phyloP scores from a whole-genome alignment of 1,140 invertebrate genomes.

The Achroia grisella region DNA sequence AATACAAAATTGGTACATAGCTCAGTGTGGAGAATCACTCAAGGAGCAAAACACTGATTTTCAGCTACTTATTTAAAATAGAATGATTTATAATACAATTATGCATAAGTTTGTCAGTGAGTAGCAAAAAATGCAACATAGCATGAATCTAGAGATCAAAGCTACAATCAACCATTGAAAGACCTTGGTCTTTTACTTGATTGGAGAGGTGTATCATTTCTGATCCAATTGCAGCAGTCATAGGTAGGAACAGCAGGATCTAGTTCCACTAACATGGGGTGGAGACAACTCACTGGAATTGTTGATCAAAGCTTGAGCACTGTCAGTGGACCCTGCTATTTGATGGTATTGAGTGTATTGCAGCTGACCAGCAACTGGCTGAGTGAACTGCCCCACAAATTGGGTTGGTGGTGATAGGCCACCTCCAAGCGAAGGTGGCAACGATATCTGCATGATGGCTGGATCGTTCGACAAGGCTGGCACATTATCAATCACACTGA shows the following conservation, averaged over 20 bases:
- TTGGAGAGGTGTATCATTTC: conserved; percentile 71
- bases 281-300: conserved; percentile 86
- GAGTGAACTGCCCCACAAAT: conserved; percentile 59
- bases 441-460: conserved; percentile 93
- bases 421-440: conserved; percentile 76
- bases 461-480: conserved; percentile 90
- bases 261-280: conserved; percentile 63
- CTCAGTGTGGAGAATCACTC: too few species aligned
- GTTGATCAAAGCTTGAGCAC: conserved; percentile 74
- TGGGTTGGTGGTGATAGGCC: conserved; percentile 41
- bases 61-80: too few species aligned
- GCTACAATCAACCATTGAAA: conserved; percentile 30
- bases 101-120: conserved; percentile 16
- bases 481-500: conserved; percentile 92
- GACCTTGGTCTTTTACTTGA: conserved; percentile 80
- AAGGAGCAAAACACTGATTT: too few species aligned
- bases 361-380: conserved; percentile 59
- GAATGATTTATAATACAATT: neutral
- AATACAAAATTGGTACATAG: too few species aligned
- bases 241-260: conserved; percentile 47
- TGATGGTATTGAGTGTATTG: conserved; percentile 71
- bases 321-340: conserved; percentile 77
- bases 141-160: conserved; percentile 46
- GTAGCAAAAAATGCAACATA: conserved; percentile 61
- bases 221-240: conserved; percentile 59